Evolutionary conservation across 2,888 invertebrate genomes (phyloP).

Genomic region (Acronicta aceris): DNA sequence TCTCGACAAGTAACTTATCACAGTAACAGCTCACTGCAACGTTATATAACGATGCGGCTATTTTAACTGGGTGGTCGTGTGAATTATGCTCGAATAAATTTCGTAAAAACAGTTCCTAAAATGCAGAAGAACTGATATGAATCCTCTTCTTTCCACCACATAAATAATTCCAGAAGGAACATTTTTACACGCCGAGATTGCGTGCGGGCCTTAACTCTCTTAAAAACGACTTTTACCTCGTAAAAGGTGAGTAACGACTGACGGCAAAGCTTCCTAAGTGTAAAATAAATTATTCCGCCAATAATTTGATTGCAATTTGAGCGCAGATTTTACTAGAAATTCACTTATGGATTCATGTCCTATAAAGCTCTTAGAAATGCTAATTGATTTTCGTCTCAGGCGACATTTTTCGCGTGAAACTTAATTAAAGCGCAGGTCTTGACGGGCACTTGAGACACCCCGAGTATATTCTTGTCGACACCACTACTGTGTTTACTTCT

Average conservation of each 20-base stretch:
- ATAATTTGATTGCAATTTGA: conserved; percentile 71
- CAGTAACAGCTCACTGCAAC: conserved; percentile 36
- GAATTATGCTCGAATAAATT: conserved; percentile 40
- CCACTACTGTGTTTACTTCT: conserved; percentile 3
- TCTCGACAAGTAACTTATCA: conserved; percentile 35
- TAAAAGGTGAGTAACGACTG: conserved; percentile 80
- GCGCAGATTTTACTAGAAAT: conserved; percentile 57
- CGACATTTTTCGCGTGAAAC: conserved; percentile 27
- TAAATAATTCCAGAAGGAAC: conserved; percentile 73
- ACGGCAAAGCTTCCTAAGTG: conserved; percentile 62
- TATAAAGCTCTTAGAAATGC: conserved; percentile 44
- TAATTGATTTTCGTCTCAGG: conserved; percentile 53
- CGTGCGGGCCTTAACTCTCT: conserved; percentile 79
- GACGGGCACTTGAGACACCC: conserved; percentile 34
- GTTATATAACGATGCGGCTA: conserved; percentile 47
- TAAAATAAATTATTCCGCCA: conserved; percentile 74
- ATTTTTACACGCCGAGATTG: conserved; percentile 78
- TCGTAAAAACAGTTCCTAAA: conserved; percentile 42
- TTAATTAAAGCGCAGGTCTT: conserved; percentile 41
- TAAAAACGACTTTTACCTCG: conserved; percentile 80
- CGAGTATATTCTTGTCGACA: conserved; percentile 2
- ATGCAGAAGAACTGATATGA: conserved; percentile 61
- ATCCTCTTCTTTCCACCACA: conserved; percentile 63
- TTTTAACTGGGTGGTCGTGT: conserved; percentile 25
- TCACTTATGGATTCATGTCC: conserved; percentile 44